Evolutionary conservation across 1,140 invertebrate species (phyloP), one percentile per base, ranked within the genome.

Genomic region (Papilio xuthus): DNA sequence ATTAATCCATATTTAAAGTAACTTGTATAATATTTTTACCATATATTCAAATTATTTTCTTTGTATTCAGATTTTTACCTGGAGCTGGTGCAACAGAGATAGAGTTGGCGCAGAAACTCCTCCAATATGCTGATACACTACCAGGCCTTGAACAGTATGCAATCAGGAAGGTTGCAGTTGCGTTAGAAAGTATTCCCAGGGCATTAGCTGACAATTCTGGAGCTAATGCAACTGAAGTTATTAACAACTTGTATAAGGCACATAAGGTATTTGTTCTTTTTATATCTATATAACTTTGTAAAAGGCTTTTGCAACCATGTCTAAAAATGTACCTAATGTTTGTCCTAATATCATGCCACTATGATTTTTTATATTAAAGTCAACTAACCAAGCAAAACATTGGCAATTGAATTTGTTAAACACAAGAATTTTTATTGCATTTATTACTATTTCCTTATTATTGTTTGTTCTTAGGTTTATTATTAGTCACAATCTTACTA

Each of bases 91-190:
- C 99, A 9, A 96, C 96, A 8, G 99, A 99, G 95, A 97, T 99
- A 80, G 98, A 99, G 94, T 93, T 99, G 41, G 98, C 99, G 7
- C 96, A 97, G 71, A 96, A 97, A 88, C 95, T 99, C 18, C 94
- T 96, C 7, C 95, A 96, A 41, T 99, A 96, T 91, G 99, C 98
- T 6, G 98, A 99, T 84, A 98, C 97, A 44, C 94, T 98, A 60
- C 97, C 98, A 3, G 99, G 99, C 9, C 94, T 99, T 75, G 98
- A 99, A 89, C 99, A 99, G 89, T 99, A 99, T 94, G 97, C 99
- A 37, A 97, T 99, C 1, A 96, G 98, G 80, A 99, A 98, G 90
- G 99, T 99, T 94, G 98, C 98, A 41, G 95, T 97, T 76, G 98
- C 99, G 6, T 91, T 99, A 0, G 98, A 99, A 94, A 95, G 95